Conservation (phyloP, 2,113 vertebrate genomes). For the Indicator maculatus region DNA sequence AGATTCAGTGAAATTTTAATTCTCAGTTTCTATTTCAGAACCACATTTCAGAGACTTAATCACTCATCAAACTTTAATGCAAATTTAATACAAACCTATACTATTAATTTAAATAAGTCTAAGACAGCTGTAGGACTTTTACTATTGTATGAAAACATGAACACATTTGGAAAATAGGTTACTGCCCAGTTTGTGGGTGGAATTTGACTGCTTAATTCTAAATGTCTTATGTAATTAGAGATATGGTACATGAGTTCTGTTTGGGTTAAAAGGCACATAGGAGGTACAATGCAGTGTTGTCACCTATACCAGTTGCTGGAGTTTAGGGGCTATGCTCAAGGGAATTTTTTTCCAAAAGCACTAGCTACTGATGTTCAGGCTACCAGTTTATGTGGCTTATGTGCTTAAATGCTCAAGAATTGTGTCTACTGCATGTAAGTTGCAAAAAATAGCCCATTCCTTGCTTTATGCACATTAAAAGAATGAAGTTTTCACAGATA, state of each 20-base stretch:
- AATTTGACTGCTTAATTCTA: background rate
- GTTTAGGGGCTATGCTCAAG: background rate
- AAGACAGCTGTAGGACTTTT: background rate
- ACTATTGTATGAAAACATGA: background rate
- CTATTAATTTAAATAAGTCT: background rate
- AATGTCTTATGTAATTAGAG: background rate
- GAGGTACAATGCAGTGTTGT: background rate
- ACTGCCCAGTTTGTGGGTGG: background rate
- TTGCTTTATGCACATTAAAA: background rate
- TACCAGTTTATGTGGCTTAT: background rate
- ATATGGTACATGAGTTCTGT: background rate
- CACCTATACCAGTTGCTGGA: background rate
- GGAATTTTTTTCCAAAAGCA: background rate
- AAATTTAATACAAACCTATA: background rate
- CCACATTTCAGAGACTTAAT: background rate
- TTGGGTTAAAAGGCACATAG: background rate
- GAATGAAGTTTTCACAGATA: background rate
- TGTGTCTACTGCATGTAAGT: background rate
- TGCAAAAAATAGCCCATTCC: background rate
- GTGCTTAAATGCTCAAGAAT: background rate
- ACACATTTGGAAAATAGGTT: background rate
- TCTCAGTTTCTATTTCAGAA: background rate
- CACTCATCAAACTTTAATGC: background rate
- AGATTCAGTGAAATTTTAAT: background rate
- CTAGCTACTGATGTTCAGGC: background rate